phyloP scores from a whole-genome alignment of 1,140 invertebrate species.

The Lepidurus packardi region DNA sequence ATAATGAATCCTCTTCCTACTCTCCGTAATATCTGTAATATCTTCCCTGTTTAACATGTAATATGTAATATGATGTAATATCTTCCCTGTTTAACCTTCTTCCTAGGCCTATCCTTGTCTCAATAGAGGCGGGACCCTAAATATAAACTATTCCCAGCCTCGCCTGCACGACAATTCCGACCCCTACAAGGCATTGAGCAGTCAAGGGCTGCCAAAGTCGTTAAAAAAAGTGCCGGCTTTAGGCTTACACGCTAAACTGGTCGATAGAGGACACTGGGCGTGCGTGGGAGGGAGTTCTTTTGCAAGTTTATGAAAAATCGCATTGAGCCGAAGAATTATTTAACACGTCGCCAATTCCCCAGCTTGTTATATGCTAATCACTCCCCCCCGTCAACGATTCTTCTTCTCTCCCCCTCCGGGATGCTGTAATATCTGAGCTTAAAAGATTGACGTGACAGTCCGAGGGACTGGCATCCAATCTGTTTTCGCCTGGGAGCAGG shows the following conservation, averaged over 20 bases:
- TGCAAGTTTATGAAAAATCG: not conserved
- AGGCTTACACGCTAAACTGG: not conserved
- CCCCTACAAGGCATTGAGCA: too few relatives aligned
- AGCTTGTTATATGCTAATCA: not conserved
- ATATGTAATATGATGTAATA: too few relatives aligned
- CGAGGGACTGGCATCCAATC: not conserved
- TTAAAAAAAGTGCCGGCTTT: not conserved
- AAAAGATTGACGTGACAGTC: conserved; percentile 3
- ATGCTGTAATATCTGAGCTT: not conserved
- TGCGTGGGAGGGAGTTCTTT: conserved; percentile 8
- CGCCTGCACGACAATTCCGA: too few relatives aligned
- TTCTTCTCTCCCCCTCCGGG: not conserved
- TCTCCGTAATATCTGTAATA: too few relatives aligned
- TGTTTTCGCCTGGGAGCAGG: not conserved
- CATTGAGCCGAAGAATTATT: not conserved
- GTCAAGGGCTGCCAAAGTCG: too few relatives aligned
- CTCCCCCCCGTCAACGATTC: not conserved
- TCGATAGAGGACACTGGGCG: not conserved
- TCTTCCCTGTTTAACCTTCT: too few relatives aligned
- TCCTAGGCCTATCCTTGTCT: too few relatives aligned
- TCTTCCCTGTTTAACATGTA: too few relatives aligned
- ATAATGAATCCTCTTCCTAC: too few relatives aligned
- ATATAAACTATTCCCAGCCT: too few relatives aligned
- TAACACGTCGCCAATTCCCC: not conserved
- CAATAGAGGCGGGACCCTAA: too few relatives aligned